Evolutionary conservation across 2,113 vertebrate species (phyloP), one percentile per base, ranked within the genome.

Genomic region (Emydura subglobosa): DNA sequence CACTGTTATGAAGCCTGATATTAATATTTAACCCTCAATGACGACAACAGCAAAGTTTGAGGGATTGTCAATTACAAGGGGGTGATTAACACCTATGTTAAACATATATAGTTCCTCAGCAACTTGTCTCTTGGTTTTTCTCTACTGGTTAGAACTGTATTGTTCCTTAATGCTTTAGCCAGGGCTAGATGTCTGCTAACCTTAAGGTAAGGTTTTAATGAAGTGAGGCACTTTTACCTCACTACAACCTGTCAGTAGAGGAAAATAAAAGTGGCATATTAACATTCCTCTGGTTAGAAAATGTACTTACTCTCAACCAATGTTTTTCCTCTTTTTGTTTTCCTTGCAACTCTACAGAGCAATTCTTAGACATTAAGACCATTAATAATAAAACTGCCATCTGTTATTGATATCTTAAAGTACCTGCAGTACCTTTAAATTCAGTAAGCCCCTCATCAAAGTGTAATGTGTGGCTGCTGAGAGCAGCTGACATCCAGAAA

Each of bases 221-320:
- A 39, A 55, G 5, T 29, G 47, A 97, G 42, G 19, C 7, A 86
- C 95, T 97, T 97, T 96, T 87, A 88, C 19, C 31, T 94, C 5
- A 0, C n/a, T 88, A 34, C 14, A 78, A 4, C 76, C 91, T 95
- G 68, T 91, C 95, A 97, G 27, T 17, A 92, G 90, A 97, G 85
- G 54, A 97, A 96, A 82, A 93, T 95, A 84, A 92, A 97, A 95
- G 22, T 87, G 85, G 22, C 5, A 25, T 88, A 76, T 61, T 92
- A 87, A 90, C 93, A 44, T 19, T 96, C 57, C 17, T 81, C 24
- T 83, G 39, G 10, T 93, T 93, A 96, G 79, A 96, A 88, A 89
- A 57, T 83, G 10, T 51, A 84, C 85, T 95, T 94, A 93, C n/a
- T 95, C 59, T 51, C 59, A 22, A 1, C 10, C 76, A 42, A 80